Evolutionary conservation across 2,888 invertebrate species (phyloP).

Genomic region (Cosmia pyralina): DNA sequence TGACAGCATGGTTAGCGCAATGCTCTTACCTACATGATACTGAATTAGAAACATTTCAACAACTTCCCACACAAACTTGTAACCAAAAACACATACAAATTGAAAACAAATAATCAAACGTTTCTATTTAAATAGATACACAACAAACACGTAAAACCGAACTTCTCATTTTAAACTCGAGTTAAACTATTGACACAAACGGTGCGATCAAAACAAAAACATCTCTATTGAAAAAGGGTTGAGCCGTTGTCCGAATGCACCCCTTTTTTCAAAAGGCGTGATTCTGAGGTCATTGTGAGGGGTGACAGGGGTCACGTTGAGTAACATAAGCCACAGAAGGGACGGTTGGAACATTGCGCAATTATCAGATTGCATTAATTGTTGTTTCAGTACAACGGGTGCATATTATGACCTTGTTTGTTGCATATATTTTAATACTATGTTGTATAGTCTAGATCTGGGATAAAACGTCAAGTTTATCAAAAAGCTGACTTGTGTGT

Average conservation of each 20-base stretch:
- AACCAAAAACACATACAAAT: conserved; percentile 24
- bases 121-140: conserved; percentile 41
- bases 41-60: conserved; percentile 14
- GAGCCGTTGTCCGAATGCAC: conserved; percentile 49
- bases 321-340: conserved; percentile 22
- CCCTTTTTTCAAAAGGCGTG: conserved; percentile 66
- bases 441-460: too few species aligned
- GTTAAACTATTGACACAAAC: conserved; percentile 63
- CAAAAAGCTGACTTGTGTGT: too few species aligned
- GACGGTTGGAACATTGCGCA: conserved; percentile 6
- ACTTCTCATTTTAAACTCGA: conserved; percentile 52
- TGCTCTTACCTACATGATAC: neutral
- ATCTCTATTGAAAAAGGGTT: conserved; percentile 51
- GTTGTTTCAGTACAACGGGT: neutral
- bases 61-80: conserved; percentile 29
- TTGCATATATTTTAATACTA: too few species aligned
- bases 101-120: conserved; percentile 43
- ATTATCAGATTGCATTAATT: neutral
- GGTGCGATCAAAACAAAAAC: conserved; percentile 62
- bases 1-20: neutral
- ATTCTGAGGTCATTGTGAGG: conserved; percentile 68
- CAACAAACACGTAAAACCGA: conserved; percentile 55
- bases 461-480: too few species aligned
- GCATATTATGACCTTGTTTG: too few species aligned
- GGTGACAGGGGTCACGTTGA: conserved; percentile 22